Percentiles rank a stretch among this genome's conserved stretches.
These are phyloP conservation scores for Dexiosoma caninum DNA, from an alignment of 2,888 invertebrate genomes.

Conservation along the genomic window DNA sequence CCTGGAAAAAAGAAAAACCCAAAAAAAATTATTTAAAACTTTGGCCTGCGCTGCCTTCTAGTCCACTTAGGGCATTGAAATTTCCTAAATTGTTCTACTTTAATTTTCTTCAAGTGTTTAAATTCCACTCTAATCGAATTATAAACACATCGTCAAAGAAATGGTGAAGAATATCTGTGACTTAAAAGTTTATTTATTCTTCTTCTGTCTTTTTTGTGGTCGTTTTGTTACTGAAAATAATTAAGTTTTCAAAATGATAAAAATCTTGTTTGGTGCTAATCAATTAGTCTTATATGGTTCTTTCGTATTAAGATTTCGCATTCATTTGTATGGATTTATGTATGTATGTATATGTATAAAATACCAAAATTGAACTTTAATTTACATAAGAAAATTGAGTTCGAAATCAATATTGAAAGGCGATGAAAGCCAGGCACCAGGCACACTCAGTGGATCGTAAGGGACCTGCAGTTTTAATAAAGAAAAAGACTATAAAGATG, in stretches of 20 bases:
- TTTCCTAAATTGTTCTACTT: too few species aligned
- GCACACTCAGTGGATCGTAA: constrained; percentile 14
- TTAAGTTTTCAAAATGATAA: constrained; percentile 75
- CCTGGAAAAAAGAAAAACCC: too few species aligned
- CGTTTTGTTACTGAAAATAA: constrained; percentile 67
- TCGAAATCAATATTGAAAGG: constrained; percentile 72
- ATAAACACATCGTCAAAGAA: constrained; percentile 11
- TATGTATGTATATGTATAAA: too few species aligned
- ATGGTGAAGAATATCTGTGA: background rate
- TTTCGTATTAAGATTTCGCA: constrained; percentile 57
- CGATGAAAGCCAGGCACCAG: constrained; percentile 69
- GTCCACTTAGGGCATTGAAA: too few species aligned
- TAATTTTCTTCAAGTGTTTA: constrained; percentile 37
- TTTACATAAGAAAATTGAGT: constrained; percentile 72
- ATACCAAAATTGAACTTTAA: constrained; percentile 64
- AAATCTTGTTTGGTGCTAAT: constrained; percentile 75
- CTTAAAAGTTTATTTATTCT: background rate
- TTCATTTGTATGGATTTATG: constrained; percentile 15
- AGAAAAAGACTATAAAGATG: constrained; percentile 19
- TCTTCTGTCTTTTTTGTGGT: background rate
- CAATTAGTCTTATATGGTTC: constrained; percentile 71
- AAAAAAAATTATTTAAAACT: too few species aligned
- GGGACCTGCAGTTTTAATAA: constrained; percentile 34
- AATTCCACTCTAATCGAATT: constrained; percentile 20
- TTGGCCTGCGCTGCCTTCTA: too few species aligned